Evolutionary conservation across 2,113 vertebrate species (phyloP).

Genomic region (cattle (Bos taurus)): ARS-UCD2.0 NC_037328.1:7237001-7237500

Average conservation of each 20-base stretch:
- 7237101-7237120: not conserved
- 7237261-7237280: not conserved
- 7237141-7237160: not conserved
- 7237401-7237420: not conserved
- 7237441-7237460: not conserved
- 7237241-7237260: not conserved
- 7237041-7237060: not conserved
- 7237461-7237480: not conserved
- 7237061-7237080: not conserved
- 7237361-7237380: not conserved
- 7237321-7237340: not conserved
- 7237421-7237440: not conserved
- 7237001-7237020: not conserved
- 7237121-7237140: not conserved
- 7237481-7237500: not conserved
- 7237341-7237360: not conserved
- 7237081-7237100: not conserved
- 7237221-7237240: not conserved
- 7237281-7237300: not conserved
- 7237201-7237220: not conserved
- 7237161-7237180: not conserved
- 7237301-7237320: not conserved
- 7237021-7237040: not conserved
- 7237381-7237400: not conserved
- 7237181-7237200: not conserved